Evolutionary conservation across 2,113 vertebrate species (phyloP).

Genomic region (Melanostigma gelatinosum): DNA sequence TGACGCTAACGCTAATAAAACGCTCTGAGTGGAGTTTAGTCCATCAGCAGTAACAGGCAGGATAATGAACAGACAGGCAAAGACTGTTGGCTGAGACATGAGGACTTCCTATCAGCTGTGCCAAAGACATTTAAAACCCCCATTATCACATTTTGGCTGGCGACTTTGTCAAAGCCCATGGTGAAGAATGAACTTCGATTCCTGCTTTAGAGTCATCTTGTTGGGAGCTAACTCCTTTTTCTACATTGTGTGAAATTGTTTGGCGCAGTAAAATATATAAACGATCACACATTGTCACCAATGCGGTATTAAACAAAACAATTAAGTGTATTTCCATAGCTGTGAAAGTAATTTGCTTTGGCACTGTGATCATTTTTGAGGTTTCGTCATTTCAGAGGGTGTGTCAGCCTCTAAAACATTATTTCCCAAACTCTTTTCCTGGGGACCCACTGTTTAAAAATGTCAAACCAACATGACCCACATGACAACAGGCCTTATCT

Average conservation of each 20-base stretch:
- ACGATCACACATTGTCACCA: conserved; percentile 9
- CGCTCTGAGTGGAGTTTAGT: conserved; percentile 1
- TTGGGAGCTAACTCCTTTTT: neutral
- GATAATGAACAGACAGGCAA: conserved; percentile 53
- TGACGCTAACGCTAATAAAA: conserved; percentile 21
- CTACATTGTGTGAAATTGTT: neutral
- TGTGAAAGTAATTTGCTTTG: conserved; percentile 37
- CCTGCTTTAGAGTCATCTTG: neutral
- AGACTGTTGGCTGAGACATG: conserved; percentile 24
- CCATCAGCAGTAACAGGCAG: conserved; percentile 55
- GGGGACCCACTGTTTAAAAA: neutral
- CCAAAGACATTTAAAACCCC: conserved; percentile 55
- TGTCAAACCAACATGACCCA: neutral
- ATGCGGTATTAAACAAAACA: conserved; percentile 7
- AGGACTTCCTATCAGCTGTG: conserved; percentile 26
- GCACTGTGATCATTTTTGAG: conserved; percentile 25
- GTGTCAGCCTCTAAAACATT: neutral
- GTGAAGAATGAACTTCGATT: conserved; percentile 1
- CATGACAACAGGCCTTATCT: too few relatives aligned
- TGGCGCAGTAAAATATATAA: neutral
- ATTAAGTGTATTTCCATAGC: conserved; percentile 8
- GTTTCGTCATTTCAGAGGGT: conserved; percentile 16
- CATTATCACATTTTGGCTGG: conserved; percentile 68
- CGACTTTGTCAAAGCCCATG: conserved; percentile 37
- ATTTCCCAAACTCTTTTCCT: too few relatives aligned